Evolutionary conservation across 2,113 vertebrate species (phyloP).

Genomic region (Carettochelys insculpta): DNA sequence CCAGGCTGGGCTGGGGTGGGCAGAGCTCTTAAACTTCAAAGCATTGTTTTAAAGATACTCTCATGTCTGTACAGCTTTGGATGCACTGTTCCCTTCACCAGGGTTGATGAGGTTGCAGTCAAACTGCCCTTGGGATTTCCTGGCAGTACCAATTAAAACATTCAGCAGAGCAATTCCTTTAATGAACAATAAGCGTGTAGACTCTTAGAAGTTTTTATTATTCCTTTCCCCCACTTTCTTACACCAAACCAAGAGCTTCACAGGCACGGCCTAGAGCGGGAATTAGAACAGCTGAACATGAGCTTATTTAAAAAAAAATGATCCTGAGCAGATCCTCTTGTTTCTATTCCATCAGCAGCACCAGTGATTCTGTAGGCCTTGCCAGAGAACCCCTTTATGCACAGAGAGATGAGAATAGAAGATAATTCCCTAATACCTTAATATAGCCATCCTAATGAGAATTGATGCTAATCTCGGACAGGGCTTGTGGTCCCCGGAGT

Average conservation of each 20-base stretch:
- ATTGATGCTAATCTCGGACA: slow-evolving; percentile 7
- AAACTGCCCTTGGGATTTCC: background rate
- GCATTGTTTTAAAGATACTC: background rate
- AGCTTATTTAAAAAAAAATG: background rate
- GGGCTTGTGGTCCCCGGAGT: slow-evolving; percentile 38
- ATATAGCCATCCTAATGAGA: slow-evolving; percentile 11
- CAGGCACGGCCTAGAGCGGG: accelerated
- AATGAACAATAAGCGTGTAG: background rate
- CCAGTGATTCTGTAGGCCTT: background rate
- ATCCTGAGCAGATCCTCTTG: slow-evolving; percentile 48
- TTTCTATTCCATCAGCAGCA: slow-evolving; percentile 28
- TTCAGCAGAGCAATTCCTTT: accelerated
- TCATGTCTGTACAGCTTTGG: accelerated
- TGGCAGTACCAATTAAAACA: background rate
- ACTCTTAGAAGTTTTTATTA: background rate
- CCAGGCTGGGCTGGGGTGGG: background rate
- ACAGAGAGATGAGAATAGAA: slow-evolving; percentile 23
- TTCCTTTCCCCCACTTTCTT: background rate
- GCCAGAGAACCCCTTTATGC: slow-evolving; percentile 42
- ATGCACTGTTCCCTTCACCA: accelerated
- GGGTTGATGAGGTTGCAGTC: background rate
- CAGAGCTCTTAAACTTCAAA: accelerated
- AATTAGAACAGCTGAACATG: accelerated
- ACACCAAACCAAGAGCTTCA: background rate
- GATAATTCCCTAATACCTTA: slow-evolving; percentile 48